A percentile compares a stretch with the other conserved stretches of the same genome.
Conservation (phyloP, 2,888 invertebrate species). For the Lasioglossum vierecki region DNA sequence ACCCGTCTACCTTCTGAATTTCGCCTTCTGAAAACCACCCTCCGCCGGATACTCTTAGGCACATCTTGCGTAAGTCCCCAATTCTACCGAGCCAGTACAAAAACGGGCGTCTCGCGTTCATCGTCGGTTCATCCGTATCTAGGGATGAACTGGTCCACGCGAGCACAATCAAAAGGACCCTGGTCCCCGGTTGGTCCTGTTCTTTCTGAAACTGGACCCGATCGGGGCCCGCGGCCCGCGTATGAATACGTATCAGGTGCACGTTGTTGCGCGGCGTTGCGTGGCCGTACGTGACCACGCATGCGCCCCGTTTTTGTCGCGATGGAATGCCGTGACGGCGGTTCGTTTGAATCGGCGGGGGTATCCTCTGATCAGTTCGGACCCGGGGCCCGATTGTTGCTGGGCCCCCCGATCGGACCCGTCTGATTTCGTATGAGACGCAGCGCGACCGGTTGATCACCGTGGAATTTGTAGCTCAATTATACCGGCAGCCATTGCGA, state of each 20-base stretch:
- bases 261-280: conserved; percentile 70
- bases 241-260: conserved; percentile 77
- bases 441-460: conserved; percentile 82
- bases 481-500: conserved; percentile 76
- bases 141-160: background rate
- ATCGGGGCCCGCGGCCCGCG: conserved; percentile 47
- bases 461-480: conserved; percentile 83
- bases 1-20: background rate
- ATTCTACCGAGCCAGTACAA: background rate
- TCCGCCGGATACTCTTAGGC: background rate
- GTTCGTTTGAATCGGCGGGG: conserved; percentile 81
- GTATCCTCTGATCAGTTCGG: conserved; percentile 69
- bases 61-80: background rate
- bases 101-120: background rate
- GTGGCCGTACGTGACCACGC: conserved; percentile 79
- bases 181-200: conserved; percentile 22
- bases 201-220: conserved; percentile 48
- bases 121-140: background rate
- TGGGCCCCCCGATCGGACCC: conserved; percentile 59
- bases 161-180: conserved; percentile 20
- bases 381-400: conserved; percentile 78
- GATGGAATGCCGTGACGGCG: conserved; percentile 81
- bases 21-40: background rate
- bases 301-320: conserved; percentile 80
- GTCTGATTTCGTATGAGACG: conserved; percentile 81